These are phyloP conservation scores for Polypedilum vanderplanki DNA, from an alignment of 1,140 invertebrate genomes.

Conservation along the genomic window DNA sequence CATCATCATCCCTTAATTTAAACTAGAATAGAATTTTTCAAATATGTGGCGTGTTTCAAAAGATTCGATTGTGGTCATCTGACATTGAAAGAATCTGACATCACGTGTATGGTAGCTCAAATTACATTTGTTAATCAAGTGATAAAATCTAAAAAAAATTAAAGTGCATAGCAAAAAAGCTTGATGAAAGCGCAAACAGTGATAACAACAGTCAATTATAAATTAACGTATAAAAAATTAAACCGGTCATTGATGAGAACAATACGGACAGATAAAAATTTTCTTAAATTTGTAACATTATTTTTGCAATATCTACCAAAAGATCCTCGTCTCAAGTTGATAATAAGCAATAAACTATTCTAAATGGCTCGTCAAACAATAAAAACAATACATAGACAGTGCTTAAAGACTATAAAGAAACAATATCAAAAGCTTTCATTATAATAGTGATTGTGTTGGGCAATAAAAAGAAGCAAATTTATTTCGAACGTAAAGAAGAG, in stretches of 20 bases:
- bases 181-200: too few relatives aligned
- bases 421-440: background rate
- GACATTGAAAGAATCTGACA: too few relatives aligned
- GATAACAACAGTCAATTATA: too few relatives aligned
- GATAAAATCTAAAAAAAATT: too few relatives aligned
- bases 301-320: constrained; percentile 11
- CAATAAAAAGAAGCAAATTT: background rate
- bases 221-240: background rate
- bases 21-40: too few relatives aligned
- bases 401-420: background rate
- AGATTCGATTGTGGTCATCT: too few relatives aligned
- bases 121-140: too few relatives aligned
- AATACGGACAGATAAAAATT: background rate
- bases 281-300: background rate
- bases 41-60: too few relatives aligned
- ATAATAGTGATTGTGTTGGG: background rate
- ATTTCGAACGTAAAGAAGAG: background rate
- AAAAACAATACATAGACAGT: background rate
- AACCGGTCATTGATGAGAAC: background rate
- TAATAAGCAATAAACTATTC: background rate
- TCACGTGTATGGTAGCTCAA: too few relatives aligned
- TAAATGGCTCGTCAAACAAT: background rate
- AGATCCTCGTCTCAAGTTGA: constrained; percentile 16
- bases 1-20: too few relatives aligned
- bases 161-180: too few relatives aligned